phyloP scores from a whole-genome alignment of 2,888 invertebrate species.

The Calameuta idolon region DNA sequence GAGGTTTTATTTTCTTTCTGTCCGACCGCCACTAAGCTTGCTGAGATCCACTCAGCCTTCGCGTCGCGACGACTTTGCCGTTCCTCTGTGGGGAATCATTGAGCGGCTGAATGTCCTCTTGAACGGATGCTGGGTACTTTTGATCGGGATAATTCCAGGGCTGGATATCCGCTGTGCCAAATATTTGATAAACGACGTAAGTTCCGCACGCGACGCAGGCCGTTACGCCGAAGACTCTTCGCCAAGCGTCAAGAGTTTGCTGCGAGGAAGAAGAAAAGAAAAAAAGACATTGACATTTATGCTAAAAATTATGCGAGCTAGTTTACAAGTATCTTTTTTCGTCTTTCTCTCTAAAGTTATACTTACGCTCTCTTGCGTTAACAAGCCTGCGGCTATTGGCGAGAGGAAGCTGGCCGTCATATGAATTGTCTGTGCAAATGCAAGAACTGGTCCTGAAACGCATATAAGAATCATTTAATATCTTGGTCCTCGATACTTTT shows the following conservation, averaged over 20 bases:
- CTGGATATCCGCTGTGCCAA: slow-evolving; percentile 75
- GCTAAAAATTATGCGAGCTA: neutral
- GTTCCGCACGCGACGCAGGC: slow-evolving; percentile 73
- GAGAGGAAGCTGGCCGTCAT: slow-evolving; percentile 81
- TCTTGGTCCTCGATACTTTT: neutral
- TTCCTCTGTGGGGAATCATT: slow-evolving; percentile 53
- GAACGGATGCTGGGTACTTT: slow-evolving; percentile 50
- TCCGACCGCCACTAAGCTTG: slow-evolving; percentile 40
- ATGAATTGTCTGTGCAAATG: slow-evolving; percentile 82
- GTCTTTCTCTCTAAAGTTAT: neutral
- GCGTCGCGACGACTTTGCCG: slow-evolving; percentile 41
- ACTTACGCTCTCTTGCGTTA: slow-evolving; percentile 73
- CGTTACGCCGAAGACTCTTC: slow-evolving; percentile 75
- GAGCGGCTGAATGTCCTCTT: slow-evolving; percentile 59
- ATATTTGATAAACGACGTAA: slow-evolving; percentile 75
- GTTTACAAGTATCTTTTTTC: neutral
- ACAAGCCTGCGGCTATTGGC: slow-evolving; percentile 74
- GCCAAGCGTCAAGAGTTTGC: slow-evolving; percentile 72
- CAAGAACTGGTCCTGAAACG: slow-evolving; percentile 72
- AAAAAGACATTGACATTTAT: neutral
- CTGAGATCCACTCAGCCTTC: slow-evolving; percentile 37
- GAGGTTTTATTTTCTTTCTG: slow-evolving; percentile 4
- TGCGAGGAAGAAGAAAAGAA: slow-evolving; percentile 34
- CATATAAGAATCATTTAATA: neutral
- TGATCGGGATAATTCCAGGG: slow-evolving; percentile 69